Base-by-base conservation (phyloP, 2,797 vertebrate genomes). In the Pseudotriccus pelzelni region DNA sequence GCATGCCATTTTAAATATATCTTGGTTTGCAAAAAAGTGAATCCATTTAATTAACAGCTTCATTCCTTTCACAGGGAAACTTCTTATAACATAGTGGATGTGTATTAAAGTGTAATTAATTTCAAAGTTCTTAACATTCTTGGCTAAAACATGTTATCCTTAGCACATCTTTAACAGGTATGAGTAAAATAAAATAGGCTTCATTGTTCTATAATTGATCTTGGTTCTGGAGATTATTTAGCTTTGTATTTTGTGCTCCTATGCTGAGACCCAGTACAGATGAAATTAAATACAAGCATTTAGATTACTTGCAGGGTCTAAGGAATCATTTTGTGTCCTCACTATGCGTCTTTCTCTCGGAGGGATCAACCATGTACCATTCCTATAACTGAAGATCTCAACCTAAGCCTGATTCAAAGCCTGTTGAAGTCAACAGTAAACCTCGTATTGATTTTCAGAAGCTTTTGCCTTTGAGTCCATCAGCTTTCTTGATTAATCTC, bases 1-100 rank as follows among this genome's bases (percentile, higher is more conserved):
- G 28, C 66, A 78, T 84, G 56, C 43, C 58, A 66, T 96, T 93
- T 95, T 95, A 95, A 93, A 95, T 95, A 84, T 90, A 75, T 81
- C 90, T 94, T 96, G 77, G 60, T 92, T 79, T 83, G 84, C 44
- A 89, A 94, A 92, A 94, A 84, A 81, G 74, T 41, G 79, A 87
- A 44, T 46, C 50, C 24, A 68, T 86, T 96, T 85, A 94, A 93
- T 95, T 92, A 97, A 91, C 32, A 55, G 53, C 73, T 94, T 94
- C 93, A 69, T 91, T 95, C 68, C 75, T 97, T 96, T 97, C 84
- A 93, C 9, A 50, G 79, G 77, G 90, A 59, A 94, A 92, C 72
- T 93, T 93, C 91, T 89, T 92, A 88, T 77, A 84, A 39, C 2
- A 50, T 12, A 87, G 18, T 17, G 73, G 49, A 80, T 64, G 17